Evolutionary conservation across 2,888 invertebrate species (phyloP).

Genomic region (Cantharis flavilabris): DNA sequence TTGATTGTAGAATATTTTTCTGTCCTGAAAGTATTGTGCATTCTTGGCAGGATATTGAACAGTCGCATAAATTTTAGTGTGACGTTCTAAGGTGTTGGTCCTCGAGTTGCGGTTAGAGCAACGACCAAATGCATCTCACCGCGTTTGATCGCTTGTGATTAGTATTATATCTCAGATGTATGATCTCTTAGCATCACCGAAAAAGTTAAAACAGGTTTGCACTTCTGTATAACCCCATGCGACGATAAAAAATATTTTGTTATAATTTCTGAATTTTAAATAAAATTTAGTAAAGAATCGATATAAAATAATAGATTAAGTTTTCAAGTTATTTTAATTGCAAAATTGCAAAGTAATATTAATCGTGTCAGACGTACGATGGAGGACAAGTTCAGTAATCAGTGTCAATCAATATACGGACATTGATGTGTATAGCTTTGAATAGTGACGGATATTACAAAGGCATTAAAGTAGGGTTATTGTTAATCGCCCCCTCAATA

Average conservation of each 20-base stretch:
- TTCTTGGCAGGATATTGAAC: background rate
- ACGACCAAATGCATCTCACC: background rate
- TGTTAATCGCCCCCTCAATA: constrained; percentile 13
- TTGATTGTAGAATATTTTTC: background rate
- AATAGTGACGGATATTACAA: constrained; percentile 26
- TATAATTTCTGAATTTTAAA: background rate
- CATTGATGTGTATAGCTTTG: constrained; percentile 32
- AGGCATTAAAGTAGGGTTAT: constrained; percentile 18
- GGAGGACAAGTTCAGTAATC: constrained; percentile 31
- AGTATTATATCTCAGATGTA: background rate
- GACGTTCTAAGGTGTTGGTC: background rate
- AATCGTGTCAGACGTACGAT: constrained; percentile 31
- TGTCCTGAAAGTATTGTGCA: too few relatives aligned
- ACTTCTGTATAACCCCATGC: background rate
- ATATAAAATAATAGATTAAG: constrained; percentile 6
- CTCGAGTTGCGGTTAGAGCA: background rate
- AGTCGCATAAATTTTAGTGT: background rate
- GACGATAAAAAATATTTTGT: background rate
- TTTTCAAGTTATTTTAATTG: constrained; percentile 36
- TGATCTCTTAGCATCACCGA: background rate
- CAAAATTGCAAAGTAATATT: constrained; percentile 31
- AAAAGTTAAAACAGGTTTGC: background rate
- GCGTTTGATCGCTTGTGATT: background rate
- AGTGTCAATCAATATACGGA: constrained; percentile 35
- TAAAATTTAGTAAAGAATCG: background rate